phyloP scores from a whole-genome alignment of 1,140 invertebrate genomes.

The Venturia canescens region DNA sequence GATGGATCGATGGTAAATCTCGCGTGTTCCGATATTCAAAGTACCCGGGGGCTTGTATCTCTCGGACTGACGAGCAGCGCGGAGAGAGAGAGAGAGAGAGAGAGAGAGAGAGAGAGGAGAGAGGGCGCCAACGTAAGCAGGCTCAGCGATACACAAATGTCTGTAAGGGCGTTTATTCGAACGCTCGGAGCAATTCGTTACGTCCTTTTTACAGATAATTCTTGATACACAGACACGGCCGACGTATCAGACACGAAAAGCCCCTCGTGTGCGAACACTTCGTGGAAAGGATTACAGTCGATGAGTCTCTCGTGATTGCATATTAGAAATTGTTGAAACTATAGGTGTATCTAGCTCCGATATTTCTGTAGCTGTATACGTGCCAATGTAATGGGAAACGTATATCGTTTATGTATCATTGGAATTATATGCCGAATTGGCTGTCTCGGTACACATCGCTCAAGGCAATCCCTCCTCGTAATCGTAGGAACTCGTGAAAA shows the following conservation, averaged over 20 bases:
- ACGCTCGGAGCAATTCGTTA: background rate
- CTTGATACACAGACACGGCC: background rate
- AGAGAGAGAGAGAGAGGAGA: background rate
- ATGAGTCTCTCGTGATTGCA: constrained; percentile 37
- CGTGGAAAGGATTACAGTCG: constrained; percentile 44
- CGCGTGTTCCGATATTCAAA: constrained; percentile 45
- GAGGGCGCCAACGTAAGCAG: constrained; percentile 15
- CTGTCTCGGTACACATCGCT: constrained; percentile 36
- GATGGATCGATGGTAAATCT: constrained; percentile 1
- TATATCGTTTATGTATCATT: constrained; percentile 42
- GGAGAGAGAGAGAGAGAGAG: too few relatives aligned
- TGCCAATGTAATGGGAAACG: background rate
- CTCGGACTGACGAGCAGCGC: background rate
- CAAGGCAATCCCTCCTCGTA: constrained; percentile 9
- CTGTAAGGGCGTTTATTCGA: background rate
- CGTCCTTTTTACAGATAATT: background rate
- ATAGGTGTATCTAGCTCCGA: constrained; percentile 7
- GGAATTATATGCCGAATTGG: constrained; percentile 39
- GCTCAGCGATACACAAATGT: background rate
- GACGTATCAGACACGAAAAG: constrained; percentile 9
- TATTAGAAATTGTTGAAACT: constrained; percentile 46
- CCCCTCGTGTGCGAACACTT: constrained; percentile 3
- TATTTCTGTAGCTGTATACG: background rate
- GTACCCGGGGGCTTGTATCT: constrained; percentile 35
- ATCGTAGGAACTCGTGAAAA: background rate